Base-by-base conservation (phyloP, 2,113 vertebrate genomes). In the Phyllopteryx taeniolatus region DNA sequence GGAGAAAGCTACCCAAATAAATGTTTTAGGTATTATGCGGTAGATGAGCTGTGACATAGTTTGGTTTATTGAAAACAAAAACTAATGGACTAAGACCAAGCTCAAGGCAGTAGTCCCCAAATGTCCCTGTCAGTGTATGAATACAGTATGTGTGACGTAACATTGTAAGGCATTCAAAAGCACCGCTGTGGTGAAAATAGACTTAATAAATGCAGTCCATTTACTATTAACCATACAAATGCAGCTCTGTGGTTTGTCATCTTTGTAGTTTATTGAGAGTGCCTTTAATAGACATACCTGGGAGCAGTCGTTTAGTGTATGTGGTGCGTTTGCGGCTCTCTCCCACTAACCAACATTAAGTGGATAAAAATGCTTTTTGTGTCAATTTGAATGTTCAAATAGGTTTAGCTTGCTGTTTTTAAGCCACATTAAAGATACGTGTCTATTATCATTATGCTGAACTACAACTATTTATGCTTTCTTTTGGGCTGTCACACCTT, bases 271-370 rank as follows among this genome's bases (percentile, higher is more conserved):
- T 63, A 67, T 42, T 47, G 19, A 39, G 68, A 60, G 64, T 19
- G 43, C 54, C 69, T 47, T 35, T 27, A 65, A 73, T 69, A 73
- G 22, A 72, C 17, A 57, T 44, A n/a, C 35, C 17, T 0, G 7
- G 39, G 46, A 73, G 59, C 59, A 4, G 46, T 9, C 49, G 17
- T 76, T 73, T 62, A 14, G 44, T 74, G 76, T 70, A 57, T 56
- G 76, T 68, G 62, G 67, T 70, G 33, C 61, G 44, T 68, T 72
- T 78, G 71, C 39, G 59, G 69, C 57, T 49, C 43, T 49, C 35
- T 63, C 49, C 51, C 35, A 59, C 65, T 8, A 72, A 73, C 75
- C 20, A 44, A 31, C 43, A 33, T 62, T 56, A 39, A 60, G 19
- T 4, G 19, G 43, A 47, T n/a, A 63, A 33, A 78, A 70, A 70